Percentiles rank a stretch among this genome's conserved stretches.
Evolutionary conservation across 2,797 vertebrate genomes (phyloP).

Genomic region (Triplophysa bombifrons): DNA sequence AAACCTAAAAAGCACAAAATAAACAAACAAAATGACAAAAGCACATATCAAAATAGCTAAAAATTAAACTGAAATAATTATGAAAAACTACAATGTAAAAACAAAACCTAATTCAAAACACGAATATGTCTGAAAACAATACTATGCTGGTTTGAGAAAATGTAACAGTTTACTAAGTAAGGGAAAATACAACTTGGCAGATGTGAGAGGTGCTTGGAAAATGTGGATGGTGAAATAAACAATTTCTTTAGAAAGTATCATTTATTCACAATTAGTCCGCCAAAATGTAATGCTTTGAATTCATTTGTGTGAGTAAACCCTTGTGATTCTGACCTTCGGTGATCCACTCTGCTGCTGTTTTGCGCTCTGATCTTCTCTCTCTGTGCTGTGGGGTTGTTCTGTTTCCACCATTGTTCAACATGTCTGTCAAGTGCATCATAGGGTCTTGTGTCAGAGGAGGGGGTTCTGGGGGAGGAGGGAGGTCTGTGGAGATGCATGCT

Average conservation of each 20-base stretch:
- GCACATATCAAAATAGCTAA: too few relatives aligned
- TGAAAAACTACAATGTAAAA: too few relatives aligned
- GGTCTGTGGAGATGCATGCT: slow-evolving; percentile 70
- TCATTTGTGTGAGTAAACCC: not conserved
- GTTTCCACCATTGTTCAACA: slow-evolving; percentile 62
- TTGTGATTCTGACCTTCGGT: slow-evolving; percentile 42
- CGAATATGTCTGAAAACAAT: too few relatives aligned
- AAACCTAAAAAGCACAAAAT: too few relatives aligned
- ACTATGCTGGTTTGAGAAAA: too few relatives aligned
- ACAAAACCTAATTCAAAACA: too few relatives aligned
- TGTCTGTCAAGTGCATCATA: slow-evolving; percentile 66
- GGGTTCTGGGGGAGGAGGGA: slow-evolving; percentile 86
- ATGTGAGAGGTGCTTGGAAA: not conserved
- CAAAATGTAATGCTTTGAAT: not conserved
- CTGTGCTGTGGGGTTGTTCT: slow-evolving; percentile 71
- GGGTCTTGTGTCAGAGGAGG: slow-evolving; percentile 75
- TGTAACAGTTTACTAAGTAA: not conserved
- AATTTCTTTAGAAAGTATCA: too few relatives aligned
- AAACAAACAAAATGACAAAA: too few relatives aligned
- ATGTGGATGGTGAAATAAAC: too few relatives aligned
- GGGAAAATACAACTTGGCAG: not conserved
- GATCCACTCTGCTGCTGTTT: slow-evolving; percentile 53
- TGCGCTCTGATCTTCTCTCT: slow-evolving; percentile 67
- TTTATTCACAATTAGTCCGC: too few relatives aligned
- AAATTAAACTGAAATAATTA: too few relatives aligned